Base-by-base conservation (phyloP, 37 sponge, comb jelly and placozoan species). In the Mnemiopsis leidyi region DNA sequence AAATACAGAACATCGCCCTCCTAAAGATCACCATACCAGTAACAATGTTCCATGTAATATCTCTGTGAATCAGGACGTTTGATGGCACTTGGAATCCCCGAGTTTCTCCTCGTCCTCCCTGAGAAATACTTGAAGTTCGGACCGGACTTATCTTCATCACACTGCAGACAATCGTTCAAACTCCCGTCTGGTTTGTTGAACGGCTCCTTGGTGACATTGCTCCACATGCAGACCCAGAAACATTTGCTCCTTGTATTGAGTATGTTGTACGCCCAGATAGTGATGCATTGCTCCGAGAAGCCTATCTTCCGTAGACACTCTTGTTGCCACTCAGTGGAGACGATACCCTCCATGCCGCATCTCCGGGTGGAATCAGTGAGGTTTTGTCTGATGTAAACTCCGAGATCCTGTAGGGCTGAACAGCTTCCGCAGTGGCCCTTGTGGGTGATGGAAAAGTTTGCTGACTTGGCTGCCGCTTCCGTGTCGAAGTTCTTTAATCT, bases 381-480 rank as follows among this genome's bases (percentile, higher is more conserved):
- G 79, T 77, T 77, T 18, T 77, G 79, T 5, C 79, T 25, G 35
- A 77, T 77, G 79, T 77, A 77, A 33, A 77, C 79, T 18, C 79
- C 79, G 36, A 77, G 79, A 20, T 77, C 79, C 36, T 77, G 79
- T 77, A 77, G 36, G 18, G 32, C 32, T 0, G 79, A 77, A 36
- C 79, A 77, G 79, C 79, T 77, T 0, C 35, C 79, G 35, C 79
- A 77, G 36, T 77, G 79, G 2, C 79, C 79, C 79, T 77, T 77
- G 79, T 77, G 79, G 1, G 79, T 77, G 79, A 77, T 32, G 79
- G 35, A 31, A 36, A 32, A 77, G 36, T 77, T 77, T 13, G 79
- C 79, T 7, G 36, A 2, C 0, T 18, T 3, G 5, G 79, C 79
- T 18, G 1, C 79, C 79, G 2, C 36, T 33, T 77, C 79, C 20